A percentile compares a stretch with the other conserved stretches of the same genome.
These are phyloP conservation scores for Habroteleia sp. DNA, from an alignment of 2,888 invertebrate species.

Conservation along the genomic window DNA sequence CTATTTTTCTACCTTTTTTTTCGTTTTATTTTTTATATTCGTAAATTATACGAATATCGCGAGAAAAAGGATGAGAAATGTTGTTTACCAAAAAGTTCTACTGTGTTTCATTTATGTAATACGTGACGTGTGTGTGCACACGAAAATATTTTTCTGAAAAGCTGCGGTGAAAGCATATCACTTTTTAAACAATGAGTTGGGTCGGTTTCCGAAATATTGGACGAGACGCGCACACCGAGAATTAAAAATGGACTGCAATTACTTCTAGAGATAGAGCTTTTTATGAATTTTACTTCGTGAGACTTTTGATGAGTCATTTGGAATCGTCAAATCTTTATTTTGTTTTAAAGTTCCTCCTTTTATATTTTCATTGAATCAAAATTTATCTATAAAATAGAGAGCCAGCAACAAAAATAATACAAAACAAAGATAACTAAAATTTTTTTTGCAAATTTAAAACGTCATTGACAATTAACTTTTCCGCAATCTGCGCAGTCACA, in stretches of 20 bases:
- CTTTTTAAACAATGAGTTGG: constrained; percentile 41
- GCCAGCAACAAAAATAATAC: no score
- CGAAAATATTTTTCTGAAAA: constrained; percentile 33
- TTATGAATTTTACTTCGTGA: constrained; percentile 7
- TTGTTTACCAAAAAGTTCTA: constrained; percentile 36
- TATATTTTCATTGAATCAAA: no score
- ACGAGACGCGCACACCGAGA: constrained; percentile 4
- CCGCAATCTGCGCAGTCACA: no score
- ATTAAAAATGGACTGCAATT: constrained; percentile 41
- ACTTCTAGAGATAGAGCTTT: constrained; percentile 11
- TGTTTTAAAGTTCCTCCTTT: neutral
- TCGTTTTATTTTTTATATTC: no score
- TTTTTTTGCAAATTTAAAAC: no score
- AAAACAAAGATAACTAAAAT: no score
- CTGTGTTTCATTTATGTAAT: constrained; percentile 46
- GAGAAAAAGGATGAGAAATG: constrained; percentile 15
- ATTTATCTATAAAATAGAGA: no score
- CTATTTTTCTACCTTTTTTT: no score
- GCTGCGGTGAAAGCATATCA: constrained; percentile 28
- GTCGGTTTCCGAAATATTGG: constrained; percentile 39
- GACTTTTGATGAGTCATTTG: constrained; percentile 1
- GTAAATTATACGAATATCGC: no score
- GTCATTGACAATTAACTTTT: no score
- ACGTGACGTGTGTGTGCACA: constrained; percentile 48
- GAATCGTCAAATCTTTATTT: neutral